These are phyloP conservation scores for Aphidoletes aphidimyza DNA, from an alignment of 2,888 invertebrate genomes.

Conservation along the genomic window DNA sequence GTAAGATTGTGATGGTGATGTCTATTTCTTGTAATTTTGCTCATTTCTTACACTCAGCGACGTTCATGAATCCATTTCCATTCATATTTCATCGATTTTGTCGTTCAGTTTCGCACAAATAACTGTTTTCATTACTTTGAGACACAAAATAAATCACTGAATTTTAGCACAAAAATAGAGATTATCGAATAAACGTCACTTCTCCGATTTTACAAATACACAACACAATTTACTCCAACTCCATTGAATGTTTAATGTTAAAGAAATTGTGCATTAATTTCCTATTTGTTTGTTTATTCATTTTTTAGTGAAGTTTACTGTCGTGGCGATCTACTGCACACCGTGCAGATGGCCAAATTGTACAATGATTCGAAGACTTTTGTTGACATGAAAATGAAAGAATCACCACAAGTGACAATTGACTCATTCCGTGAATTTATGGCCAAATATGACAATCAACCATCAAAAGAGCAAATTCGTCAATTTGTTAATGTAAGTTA, in stretches of 20 bases:
- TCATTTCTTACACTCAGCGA: too few species aligned
- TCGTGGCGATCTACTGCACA: conserved; percentile 80
- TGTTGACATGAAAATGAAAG: conserved; percentile 87
- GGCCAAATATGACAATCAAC: conserved; percentile 63
- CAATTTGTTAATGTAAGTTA: conserved; percentile 55
- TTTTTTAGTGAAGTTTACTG: conserved; percentile 81
- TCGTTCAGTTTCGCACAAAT: not conserved
- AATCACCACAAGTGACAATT: conserved; percentile 74
- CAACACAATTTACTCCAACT: too few species aligned
- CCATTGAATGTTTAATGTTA: too few species aligned
- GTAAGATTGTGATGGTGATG: not conserved
- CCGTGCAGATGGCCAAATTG: conserved; percentile 83
- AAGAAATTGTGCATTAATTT: not conserved
- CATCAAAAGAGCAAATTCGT: conserved; percentile 59
- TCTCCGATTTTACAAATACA: too few species aligned
- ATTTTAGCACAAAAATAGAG: not conserved
- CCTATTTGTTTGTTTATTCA: not conserved
- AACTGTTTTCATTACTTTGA: not conserved
- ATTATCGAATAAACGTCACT: too few species aligned
- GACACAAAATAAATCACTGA: not conserved
- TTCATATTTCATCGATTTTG: not conserved
- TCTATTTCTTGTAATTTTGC: not conserved
- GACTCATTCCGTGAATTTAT: conserved; percentile 74
- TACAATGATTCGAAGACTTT: conserved; percentile 89
- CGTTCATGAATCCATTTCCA: not conserved